These are phyloP conservation scores for Rhizomys pruinosus DNA, from an alignment of 2,113 vertebrate species.

Conservation along the genomic window DNA sequence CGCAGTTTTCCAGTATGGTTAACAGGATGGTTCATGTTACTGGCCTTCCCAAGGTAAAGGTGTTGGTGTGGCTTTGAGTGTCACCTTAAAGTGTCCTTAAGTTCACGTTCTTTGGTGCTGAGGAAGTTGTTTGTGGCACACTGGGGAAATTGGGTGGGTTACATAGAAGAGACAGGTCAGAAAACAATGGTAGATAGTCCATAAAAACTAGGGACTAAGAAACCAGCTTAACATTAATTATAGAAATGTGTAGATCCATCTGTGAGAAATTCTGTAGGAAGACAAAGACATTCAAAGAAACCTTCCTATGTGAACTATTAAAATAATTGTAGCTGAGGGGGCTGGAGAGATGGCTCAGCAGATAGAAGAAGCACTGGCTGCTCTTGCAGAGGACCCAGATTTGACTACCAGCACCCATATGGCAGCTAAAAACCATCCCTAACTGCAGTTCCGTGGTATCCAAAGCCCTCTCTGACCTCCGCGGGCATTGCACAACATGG, in stretches of 20 bases:
- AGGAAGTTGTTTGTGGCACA: not conserved
- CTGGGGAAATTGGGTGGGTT: not conserved
- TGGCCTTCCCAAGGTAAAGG: not conserved
- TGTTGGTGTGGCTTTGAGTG: not conserved
- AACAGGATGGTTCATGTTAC: not conserved
- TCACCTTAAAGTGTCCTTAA: not conserved
- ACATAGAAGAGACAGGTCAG: not conserved
- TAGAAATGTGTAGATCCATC: not conserved
- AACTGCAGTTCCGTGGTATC: too few relatives aligned
- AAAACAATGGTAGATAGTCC: not conserved
- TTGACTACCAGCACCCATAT: too few relatives aligned
- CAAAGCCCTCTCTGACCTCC: too few relatives aligned
- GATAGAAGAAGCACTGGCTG: too few relatives aligned
- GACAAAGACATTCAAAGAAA: not conserved
- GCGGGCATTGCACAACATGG: too few relatives aligned
- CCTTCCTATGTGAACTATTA: not conserved
- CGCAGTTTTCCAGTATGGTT: not conserved
- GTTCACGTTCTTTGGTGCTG: not conserved
- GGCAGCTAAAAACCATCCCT: too few relatives aligned
- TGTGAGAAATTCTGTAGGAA: not conserved
- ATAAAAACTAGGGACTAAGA: not conserved
- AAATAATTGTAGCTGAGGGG: constrained; percentile 27
- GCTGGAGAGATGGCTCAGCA: too few relatives aligned
- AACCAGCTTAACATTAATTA: not conserved
- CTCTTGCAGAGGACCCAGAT: too few relatives aligned